Base-by-base conservation (phyloP, 2,113 vertebrate species). In the Amblyornis subalaris region DNA sequence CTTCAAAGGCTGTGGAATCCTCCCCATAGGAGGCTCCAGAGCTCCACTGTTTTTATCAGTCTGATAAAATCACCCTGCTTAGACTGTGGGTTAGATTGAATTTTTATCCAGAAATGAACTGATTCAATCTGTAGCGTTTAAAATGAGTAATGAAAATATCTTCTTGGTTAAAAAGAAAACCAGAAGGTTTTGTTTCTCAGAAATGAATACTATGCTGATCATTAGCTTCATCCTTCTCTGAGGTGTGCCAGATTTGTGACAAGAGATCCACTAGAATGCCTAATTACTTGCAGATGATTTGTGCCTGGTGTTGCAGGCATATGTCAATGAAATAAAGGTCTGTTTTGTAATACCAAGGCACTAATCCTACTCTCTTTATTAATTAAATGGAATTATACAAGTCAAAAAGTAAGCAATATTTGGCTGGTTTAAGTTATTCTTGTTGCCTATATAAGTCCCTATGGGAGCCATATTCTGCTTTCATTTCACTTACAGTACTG, bases 1-100 rank as follows among this genome's bases (percentile, higher is more conserved):
- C 72, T 86, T 90, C 89, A 80, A 93, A 93, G 71, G 58, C 86
- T 88, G 62, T 61, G 62, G 75, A 93, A 90, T 76, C 50, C 42
- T 90, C 71, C 53, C 48, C 14, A 31, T 17, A 90, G 75, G 72
- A 85, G 57, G 57, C 65, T 93, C 55, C 66, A 82, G 69, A 82
- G 44, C 53, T 88, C 50, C 76, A 76, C 54, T 85, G 42, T n/a
- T 93, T 88, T 83, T 61, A 73, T 79, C 67, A 70, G 50, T 38
- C 62, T 85, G 75, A 92, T 85, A 85, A 92, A 90, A 85, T 80
- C 91, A 90, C 54, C 36, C 45, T 79, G 57, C 71, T 69, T 60
- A 57, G 53, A 53, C 36, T 35, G 40, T 72, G 71, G 31, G 24
- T 82, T 76, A 79, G 26, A 44, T 12, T 69, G 42, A 83, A 29